A percentile compares a stretch with the other conserved stretches of the same genome.
phyloP scores from a whole-genome alignment of 2,113 vertebrate species.

The Kryptolebias marmoratus region DNA sequence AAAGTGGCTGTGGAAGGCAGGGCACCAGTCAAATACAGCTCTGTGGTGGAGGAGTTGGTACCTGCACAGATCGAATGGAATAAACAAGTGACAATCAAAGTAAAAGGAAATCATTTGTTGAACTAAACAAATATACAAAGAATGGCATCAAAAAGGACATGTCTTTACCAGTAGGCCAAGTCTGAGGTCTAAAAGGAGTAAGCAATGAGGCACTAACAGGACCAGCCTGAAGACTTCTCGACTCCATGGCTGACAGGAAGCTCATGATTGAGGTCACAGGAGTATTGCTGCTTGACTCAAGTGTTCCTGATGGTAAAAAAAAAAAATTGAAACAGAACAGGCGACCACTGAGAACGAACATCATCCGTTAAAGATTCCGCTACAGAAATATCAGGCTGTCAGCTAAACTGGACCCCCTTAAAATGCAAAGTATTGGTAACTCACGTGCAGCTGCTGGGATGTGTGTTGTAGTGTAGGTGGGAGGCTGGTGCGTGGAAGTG shows the following conservation, averaged over 20 bases:
- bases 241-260: slow-evolving; percentile 94
- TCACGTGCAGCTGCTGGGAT: slow-evolving; percentile 90
- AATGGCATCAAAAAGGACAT: background rate
- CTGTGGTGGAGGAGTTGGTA: slow-evolving; percentile 91
- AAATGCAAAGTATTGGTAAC: slow-evolving; percentile 7
- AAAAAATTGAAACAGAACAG: slow-evolving; percentile 1
- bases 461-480: slow-evolving; percentile 89
- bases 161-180: slow-evolving; percentile 92
- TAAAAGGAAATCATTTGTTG: background rate
- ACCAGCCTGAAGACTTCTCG: slow-evolving; percentile 90
- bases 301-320: slow-evolving; percentile 87
- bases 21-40: slow-evolving; percentile 94
- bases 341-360: background rate
- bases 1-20: slow-evolving; percentile 93
- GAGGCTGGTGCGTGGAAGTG: slow-evolving; percentile 88
- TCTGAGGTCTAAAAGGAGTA: slow-evolving; percentile 92
- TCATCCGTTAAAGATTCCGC: background rate
- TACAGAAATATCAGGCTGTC: background rate
- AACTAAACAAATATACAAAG: background rate
- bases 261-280: slow-evolving; percentile 95
- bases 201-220: slow-evolving; percentile 91
- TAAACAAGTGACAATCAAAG: background rate
- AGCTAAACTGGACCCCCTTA: background rate
- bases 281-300: slow-evolving; percentile 90
- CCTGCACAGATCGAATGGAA: slow-evolving; percentile 75